A percentile compares a stretch with the other conserved stretches of the same genome.
These are phyloP conservation scores for Anthoscopus minutus DNA, from an alignment of 2,113 vertebrate genomes.

Conservation along the genomic window DNA sequence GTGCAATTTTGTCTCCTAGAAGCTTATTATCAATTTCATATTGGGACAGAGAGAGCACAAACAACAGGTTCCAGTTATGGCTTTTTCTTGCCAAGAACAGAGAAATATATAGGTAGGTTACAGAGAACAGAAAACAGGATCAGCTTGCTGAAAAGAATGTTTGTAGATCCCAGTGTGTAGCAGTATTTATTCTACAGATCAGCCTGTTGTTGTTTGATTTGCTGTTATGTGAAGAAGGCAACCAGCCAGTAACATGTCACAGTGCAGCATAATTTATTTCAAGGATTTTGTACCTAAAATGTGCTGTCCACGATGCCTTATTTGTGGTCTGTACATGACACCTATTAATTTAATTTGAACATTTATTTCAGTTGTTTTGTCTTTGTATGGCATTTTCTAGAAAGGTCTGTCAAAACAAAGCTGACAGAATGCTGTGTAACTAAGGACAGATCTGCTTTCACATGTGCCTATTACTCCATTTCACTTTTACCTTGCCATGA, in stretches of 20 bases:
- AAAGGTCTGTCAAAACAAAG: background rate
- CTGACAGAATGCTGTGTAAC: background rate
- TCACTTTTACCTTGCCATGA: background rate
- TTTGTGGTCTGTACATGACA: background rate
- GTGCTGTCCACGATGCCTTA: background rate
- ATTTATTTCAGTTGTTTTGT: background rate
- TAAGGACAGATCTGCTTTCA: background rate
- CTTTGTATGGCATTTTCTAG: background rate
- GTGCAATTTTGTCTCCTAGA: background rate
- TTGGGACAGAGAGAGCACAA: background rate
- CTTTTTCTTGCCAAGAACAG: background rate
- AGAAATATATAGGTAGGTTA: background rate
- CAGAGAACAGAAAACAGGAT: background rate
- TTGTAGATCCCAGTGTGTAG: background rate
- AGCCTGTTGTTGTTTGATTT: background rate
- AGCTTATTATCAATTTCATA: background rate
- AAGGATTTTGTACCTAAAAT: background rate
- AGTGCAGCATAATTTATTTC: background rate
- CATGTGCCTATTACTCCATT: background rate
- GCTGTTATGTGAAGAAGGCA: background rate
- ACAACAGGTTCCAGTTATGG: background rate
- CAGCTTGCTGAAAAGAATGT: background rate
- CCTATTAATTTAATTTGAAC: background rate
- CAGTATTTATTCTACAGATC: background rate
- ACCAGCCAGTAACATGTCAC: background rate